Evolutionary conservation across 2,113 vertebrate species (phyloP), one percentile per base, ranked within the genome.

Genomic region (Dinomys branickii): DNA sequence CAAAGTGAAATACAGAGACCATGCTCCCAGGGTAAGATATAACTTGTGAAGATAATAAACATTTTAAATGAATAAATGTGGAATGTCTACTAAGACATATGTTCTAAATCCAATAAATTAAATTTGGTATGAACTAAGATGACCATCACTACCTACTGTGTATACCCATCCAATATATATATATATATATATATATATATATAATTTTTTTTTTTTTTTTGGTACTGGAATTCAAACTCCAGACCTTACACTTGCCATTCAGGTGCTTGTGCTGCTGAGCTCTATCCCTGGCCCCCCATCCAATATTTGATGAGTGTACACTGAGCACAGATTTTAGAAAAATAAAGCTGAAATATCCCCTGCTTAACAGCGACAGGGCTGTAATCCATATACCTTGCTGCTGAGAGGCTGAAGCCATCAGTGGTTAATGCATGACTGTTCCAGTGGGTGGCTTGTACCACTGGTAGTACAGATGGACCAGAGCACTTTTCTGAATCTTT

Each of bases 1-100:
- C 14, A 77, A 47, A 77, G 14, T 73, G 38, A 52, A n/a, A 69
- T 24, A 22, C 44, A 16, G 24, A 47, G 9, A 4, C 7, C 33
- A 61, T 84, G 33, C 47, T 54, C 83, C 28, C 17, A 90, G 50
- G 58, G 24, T 38, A 2, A 19, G 19, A 56, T 86, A 83, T 38
- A 33, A 47, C 50, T 90, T 95, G 58, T 71, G 30, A 92, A 93
- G 47, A 88, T 14, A 88, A 30, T 67, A 33, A 16, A 30, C 6
- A 54, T 81, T 38, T 71, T 54, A 85, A 90, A 71, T 88, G 86
- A 93, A 80, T 83, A 83, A 85, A 96, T 47, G 47, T 38, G 2
- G 24, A 56, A 30, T 71, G 12, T 12, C 59, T 63, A 30, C 67
- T 52, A 44, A 52, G 38, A 88, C 19, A 4, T 85, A 30, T 50